A percentile compares a stretch with the other conserved stretches of the same genome.
Conservation (phyloP, 2,797 vertebrate genomes). For the Apogon hyalosoma region DNA sequence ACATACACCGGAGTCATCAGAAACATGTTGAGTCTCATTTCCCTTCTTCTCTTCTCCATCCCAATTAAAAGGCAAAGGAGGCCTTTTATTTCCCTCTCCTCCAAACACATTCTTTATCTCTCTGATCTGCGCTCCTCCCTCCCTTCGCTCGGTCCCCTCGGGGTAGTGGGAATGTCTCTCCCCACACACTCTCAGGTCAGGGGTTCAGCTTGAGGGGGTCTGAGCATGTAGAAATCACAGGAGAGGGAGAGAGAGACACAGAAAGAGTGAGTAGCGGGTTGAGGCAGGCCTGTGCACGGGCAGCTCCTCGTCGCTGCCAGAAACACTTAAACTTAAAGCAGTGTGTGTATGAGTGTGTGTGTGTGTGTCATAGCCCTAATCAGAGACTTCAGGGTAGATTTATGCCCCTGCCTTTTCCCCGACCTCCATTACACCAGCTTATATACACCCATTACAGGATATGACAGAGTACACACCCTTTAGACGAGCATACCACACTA, state of each 20-base stretch:
- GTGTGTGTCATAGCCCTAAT: constrained; percentile 79
- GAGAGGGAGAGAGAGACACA: constrained; percentile 48
- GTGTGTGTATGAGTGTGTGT: constrained; percentile 47
- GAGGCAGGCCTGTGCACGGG: constrained; percentile 76
- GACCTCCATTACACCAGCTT: constrained; percentile 85
- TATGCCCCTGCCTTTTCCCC: constrained; percentile 83
- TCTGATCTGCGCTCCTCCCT: constrained; percentile 78
- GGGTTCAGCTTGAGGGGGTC: constrained; percentile 81
- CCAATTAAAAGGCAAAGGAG: constrained; percentile 85
- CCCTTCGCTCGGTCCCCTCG: constrained; percentile 65
- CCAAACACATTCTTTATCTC: constrained; percentile 83
- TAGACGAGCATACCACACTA: constrained; percentile 69
- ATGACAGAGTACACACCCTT: constrained; percentile 84
- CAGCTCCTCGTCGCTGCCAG: constrained; percentile 78
- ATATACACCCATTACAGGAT: constrained; percentile 87
- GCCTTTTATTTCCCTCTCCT: constrained; percentile 76
- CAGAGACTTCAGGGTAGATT: constrained; percentile 84
- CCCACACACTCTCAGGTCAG: constrained; percentile 82
- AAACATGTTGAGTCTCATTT: constrained; percentile 86
- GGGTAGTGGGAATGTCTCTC: constrained; percentile 82
- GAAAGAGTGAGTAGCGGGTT: constrained; percentile 69
- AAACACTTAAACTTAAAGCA: constrained; percentile 81
- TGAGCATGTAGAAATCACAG: constrained; percentile 63
- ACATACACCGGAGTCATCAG: constrained; percentile 75
- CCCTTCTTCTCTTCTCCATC: constrained; percentile 72